phyloP scores from a whole-genome alignment of 2,888 invertebrate species.

The Nymphalis urticae region DNA sequence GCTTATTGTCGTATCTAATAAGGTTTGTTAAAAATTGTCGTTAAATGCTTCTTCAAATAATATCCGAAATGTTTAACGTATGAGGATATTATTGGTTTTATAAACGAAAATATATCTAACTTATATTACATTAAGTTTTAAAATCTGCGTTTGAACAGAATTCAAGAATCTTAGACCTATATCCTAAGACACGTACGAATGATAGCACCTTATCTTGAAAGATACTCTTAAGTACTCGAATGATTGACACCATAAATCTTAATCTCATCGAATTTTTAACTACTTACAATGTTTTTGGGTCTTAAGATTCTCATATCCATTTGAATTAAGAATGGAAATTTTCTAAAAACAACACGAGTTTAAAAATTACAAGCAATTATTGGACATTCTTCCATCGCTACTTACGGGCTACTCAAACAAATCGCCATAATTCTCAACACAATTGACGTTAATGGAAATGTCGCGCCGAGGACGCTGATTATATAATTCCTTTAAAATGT shows the following conservation, averaged over 20 bases:
- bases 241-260: slow-evolving; percentile 16
- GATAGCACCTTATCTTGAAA: slow-evolving; percentile 19
- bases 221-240: slow-evolving; percentile 16
- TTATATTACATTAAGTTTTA: background rate
- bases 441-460: slow-evolving; percentile 43
- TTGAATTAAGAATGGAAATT: too few species aligned
- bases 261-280: slow-evolving; percentile 8
- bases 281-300: background rate
- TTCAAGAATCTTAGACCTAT: background rate
- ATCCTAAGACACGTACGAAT: slow-evolving; percentile 1
- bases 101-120: too few species aligned
- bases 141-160: background rate
- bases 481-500: slow-evolving; percentile 40
- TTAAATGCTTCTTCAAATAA: background rate
- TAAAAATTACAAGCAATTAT: slow-evolving; percentile 24
- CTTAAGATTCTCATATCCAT: too few species aligned
- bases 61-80: background rate
- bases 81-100: too few species aligned
- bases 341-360: background rate
- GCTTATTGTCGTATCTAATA: slow-evolving; percentile 14
- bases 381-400: slow-evolving; percentile 11
- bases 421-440: slow-evolving; percentile 44
- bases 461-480: slow-evolving; percentile 37
- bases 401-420: slow-evolving; percentile 41
- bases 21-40: background rate